These are phyloP conservation scores for Grantiella picta DNA, from an alignment of 2,113 vertebrate genomes.

Conservation along the genomic window DNA sequence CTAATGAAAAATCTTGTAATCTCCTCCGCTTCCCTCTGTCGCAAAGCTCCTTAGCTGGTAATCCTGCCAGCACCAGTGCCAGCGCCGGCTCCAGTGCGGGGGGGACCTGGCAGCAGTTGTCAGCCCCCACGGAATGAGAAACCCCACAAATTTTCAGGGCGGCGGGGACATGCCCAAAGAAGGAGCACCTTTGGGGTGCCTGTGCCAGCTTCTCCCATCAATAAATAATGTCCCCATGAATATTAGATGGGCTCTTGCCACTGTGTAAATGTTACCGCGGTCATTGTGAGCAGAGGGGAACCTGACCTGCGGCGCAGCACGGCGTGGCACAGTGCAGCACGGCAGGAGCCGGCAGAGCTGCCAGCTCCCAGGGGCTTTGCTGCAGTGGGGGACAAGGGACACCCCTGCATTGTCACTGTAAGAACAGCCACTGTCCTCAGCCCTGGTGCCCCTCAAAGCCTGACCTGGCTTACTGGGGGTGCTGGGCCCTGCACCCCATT, in stretches of 20 bases:
- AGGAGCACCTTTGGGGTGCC: not conserved
- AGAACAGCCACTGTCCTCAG: not conserved
- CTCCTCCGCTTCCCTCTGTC: not conserved
- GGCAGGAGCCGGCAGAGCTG: not conserved
- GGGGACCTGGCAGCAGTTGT: not conserved
- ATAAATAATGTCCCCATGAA: constrained; percentile 15
- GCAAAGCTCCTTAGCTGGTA: constrained; percentile 38
- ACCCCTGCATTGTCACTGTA: not conserved
- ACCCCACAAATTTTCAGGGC: not conserved
- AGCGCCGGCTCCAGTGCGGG: accelerated
- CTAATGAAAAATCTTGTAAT: constrained; percentile 9
- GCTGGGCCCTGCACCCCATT: accelerated
- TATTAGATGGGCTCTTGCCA: constrained; percentile 4
- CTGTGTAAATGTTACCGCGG: constrained; percentile 20
- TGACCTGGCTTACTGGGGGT: not conserved
- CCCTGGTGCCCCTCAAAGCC: not conserved
- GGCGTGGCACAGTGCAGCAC: not conserved
- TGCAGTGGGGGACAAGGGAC: not conserved
- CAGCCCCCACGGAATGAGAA: not conserved
- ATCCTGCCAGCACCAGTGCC: not conserved
- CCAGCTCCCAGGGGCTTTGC: accelerated
- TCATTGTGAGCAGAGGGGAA: not conserved
- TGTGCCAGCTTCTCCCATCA: not conserved
- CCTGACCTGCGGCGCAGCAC: not conserved
- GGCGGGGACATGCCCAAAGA: accelerated